Conservation (phyloP, 2,888 invertebrate species). For the Watsonalla cultraria region DNA sequence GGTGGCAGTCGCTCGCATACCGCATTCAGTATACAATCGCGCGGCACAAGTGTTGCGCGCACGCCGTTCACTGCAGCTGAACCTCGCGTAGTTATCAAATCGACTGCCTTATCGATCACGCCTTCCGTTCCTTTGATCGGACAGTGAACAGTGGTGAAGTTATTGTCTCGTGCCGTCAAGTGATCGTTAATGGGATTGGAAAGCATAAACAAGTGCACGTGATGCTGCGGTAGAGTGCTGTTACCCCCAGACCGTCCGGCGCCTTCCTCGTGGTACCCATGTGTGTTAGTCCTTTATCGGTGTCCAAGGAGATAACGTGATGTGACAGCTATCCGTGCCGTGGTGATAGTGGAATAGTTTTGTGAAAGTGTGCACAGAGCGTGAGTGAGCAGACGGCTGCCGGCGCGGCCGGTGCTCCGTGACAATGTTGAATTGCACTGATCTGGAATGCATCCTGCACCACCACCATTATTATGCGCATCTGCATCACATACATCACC, state of each 20-base stretch:
- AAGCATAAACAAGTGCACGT: conserved; percentile 44
- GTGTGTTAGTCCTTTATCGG: conserved; percentile 43
- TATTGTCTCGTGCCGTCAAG: conserved; percentile 36
- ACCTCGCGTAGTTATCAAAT: conserved; percentile 41
- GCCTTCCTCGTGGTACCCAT: conserved; percentile 47
- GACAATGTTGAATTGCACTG: conserved; percentile 87
- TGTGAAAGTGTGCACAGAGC: conserved; percentile 75
- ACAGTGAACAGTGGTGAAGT: conserved; percentile 53
- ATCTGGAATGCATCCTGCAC: conserved; percentile 87
- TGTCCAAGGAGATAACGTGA: conserved; percentile 71
- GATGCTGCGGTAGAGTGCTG: conserved; percentile 41
- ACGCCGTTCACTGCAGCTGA: conserved; percentile 53
- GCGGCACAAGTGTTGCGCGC: conserved; percentile 71
- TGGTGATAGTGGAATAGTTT: conserved; percentile 73
- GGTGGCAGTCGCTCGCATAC: conserved; percentile 56
- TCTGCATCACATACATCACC: conserved; percentile 84
- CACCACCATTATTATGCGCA: conserved; percentile 87
- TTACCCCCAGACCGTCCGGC: conserved; percentile 60
- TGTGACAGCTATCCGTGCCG: conserved; percentile 70
- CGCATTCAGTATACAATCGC: conserved; percentile 69
- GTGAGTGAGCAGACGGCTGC: conserved; percentile 57
- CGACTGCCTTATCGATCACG: conserved; percentile 57
- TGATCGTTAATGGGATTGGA: conserved; percentile 41
- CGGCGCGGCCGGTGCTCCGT: conserved; percentile 55
- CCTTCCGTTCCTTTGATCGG: conserved; percentile 39